A percentile compares a stretch with the other conserved stretches of the same genome.
Conservation (phyloP, 2,797 vertebrate genomes). For the Melanogrammus aeglefinus region DNA sequence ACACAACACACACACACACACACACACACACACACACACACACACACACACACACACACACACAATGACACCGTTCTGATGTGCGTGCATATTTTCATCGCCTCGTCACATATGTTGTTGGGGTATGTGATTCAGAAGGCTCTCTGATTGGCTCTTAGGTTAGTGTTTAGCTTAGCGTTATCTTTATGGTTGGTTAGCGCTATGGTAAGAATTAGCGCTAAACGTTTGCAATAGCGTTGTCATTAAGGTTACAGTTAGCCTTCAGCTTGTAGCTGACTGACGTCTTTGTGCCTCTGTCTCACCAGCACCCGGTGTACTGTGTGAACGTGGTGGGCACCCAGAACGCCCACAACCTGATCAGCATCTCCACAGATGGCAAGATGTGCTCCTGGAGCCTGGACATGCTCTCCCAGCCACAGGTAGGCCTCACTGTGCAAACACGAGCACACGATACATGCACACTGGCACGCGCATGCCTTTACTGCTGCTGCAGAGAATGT, state of each 20-base stretch:
- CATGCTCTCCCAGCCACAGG: constrained; percentile 98
- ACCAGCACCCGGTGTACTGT: constrained; percentile 97
- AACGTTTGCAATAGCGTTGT: not conserved
- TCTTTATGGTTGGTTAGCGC: not conserved
- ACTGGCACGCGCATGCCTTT: not conserved
- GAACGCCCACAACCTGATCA: constrained; percentile 97
- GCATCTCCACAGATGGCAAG: constrained; percentile 97
- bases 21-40: constrained; percentile 47
- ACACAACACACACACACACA: constrained; percentile 52
- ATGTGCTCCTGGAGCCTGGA: constrained; percentile 99
- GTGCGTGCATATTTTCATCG: not conserved
- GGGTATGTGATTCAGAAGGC: not conserved
- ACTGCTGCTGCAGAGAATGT: too few species aligned
- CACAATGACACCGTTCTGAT: not conserved
- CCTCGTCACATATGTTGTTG: not conserved
- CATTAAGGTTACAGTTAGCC: not conserved
- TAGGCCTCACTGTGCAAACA: constrained; percentile 41
- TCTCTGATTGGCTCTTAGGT: not conserved
- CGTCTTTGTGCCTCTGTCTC: not conserved
- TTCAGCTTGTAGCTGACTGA: not conserved
- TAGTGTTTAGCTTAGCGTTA: not conserved
- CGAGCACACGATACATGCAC: too few species aligned
- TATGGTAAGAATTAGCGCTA: not conserved
- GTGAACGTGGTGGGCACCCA: constrained; percentile 96
- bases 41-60: not conserved